Evolutionary conservation across 2,888 invertebrate species (phyloP).

Genomic region (Pristionchus exspectatus): DNA sequence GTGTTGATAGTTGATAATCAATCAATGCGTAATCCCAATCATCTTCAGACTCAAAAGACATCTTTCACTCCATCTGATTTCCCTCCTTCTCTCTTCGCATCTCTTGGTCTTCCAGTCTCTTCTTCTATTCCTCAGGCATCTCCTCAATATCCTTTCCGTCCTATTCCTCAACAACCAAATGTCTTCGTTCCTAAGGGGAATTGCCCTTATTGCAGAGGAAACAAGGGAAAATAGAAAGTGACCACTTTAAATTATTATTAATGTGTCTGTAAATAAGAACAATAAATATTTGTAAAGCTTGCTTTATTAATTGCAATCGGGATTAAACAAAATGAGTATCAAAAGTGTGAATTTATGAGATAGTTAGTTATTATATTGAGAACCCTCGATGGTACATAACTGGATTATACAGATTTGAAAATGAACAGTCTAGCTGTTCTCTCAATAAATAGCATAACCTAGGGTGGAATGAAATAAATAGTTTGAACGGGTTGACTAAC

Average conservation of each 20-base stretch:
- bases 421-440: background rate
- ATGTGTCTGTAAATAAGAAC: constrained; percentile 39
- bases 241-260: constrained; percentile 1
- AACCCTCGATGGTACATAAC: background rate
- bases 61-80: constrained; percentile 41
- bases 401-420: background rate
- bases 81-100: constrained; percentile 49
- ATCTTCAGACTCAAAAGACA: background rate
- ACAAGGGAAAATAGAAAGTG: constrained; percentile 31
- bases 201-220: constrained; percentile 53
- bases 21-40: background rate
- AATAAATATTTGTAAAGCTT: background rate
- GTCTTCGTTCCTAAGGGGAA: constrained; percentile 51
- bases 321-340: constrained; percentile 22
- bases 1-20: background rate
- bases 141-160: constrained; percentile 22
- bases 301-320: constrained; percentile 8
- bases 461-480: constrained; percentile 4
- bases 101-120: constrained; percentile 24
- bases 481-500: background rate
- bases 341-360: background rate
- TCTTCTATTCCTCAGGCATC: constrained; percentile 16
- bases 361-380: constrained; percentile 9
- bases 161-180: constrained; percentile 36
- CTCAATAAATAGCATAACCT: background rate